Base-by-base conservation (phyloP, 2,113 vertebrate species). In the Labrus mixtus region DNA sequence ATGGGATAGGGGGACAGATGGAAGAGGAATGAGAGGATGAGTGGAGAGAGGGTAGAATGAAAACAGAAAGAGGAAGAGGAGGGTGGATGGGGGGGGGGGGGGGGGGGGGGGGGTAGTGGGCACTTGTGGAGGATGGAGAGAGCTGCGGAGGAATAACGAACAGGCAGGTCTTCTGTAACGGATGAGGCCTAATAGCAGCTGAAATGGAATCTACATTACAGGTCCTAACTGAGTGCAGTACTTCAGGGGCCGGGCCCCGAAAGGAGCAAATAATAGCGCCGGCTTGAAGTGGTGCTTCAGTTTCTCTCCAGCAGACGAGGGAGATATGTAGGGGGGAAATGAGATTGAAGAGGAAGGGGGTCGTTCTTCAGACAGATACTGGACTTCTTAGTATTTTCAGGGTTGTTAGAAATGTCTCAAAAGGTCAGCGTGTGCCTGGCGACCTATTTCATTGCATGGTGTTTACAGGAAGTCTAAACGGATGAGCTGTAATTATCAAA, bases 121-220 rank as follows among this genome's bases (percentile, higher is more conserved):
- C 36, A 58, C 57, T 20, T 53, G 77, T 51, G 29, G 71, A 80
- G 70, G 80, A 80, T 78, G 82, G 79, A 78, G 77, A 62, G 83
- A 76, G 85, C n/a, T 51, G 82, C 10, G 86, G 63, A 80, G 54
- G 80, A 81, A 73, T 86, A 88, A 83, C 90, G 78, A 87, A 91
- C 72, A 86, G 85, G 87, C 88, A 81, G 87, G 79, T 86, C 90
- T 80, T 77, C 89, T 83, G 83, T 83, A 89, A 85, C 85, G 82
- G 86, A 90, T 84, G 79, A 91, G 77, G 82, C 88, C 90, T 94
- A 94, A 95, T 94, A 93, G 93, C 92, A 81, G 86, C 89, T 94
- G 90, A 95, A 95, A 95, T 95, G 94, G 94, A 95, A 95, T 94
- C 93, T 94, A 92, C 93, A 95, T 95, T 94, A 95, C 90, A 91